Evolutionary conservation across 2,888 invertebrate genomes (phyloP).

Genomic region (Chloromyia formosa): DNA sequence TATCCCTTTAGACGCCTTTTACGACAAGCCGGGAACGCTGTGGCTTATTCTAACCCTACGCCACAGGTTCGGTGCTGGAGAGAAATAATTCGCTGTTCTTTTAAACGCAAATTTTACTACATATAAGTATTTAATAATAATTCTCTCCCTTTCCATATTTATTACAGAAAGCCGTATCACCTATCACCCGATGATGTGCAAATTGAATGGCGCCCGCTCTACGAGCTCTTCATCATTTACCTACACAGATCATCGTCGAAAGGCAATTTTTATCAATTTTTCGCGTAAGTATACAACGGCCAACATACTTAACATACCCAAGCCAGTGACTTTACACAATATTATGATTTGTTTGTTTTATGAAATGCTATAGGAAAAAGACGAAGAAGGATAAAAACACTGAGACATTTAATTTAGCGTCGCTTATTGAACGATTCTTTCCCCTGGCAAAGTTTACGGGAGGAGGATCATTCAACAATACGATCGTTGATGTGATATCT

Average conservation of each 20-base stretch:
- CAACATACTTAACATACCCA: neutral
- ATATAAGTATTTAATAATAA: too few species aligned
- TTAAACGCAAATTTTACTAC: too few species aligned
- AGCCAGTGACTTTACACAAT: neutral
- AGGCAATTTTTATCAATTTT: conserved; percentile 51
- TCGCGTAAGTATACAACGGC: conserved; percentile 49
- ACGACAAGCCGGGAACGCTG: too few species aligned
- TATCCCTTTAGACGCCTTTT: too few species aligned
- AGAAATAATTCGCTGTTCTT: too few species aligned
- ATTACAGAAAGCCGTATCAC: conserved; percentile 76
- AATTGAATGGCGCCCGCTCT: conserved; percentile 87
- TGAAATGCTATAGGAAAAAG: conserved; percentile 19
- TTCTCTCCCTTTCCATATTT: too few species aligned
- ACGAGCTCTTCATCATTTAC: conserved; percentile 60
- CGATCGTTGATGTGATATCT: conserved; percentile 21
- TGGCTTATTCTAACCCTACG: too few species aligned
- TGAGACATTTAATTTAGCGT: conserved; percentile 32
- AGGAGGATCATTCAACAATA: conserved; percentile 21
- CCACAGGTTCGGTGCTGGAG: too few species aligned
- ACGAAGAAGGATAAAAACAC: conserved; percentile 21
- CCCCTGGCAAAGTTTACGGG: conserved; percentile 43
- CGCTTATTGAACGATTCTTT: conserved; percentile 43
- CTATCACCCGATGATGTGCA: conserved; percentile 81
- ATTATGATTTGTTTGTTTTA: neutral
- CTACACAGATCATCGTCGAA: conserved; percentile 50